Conservation (phyloP, 2,113 vertebrate species). For the Hypomesus transpacificus region DNA sequence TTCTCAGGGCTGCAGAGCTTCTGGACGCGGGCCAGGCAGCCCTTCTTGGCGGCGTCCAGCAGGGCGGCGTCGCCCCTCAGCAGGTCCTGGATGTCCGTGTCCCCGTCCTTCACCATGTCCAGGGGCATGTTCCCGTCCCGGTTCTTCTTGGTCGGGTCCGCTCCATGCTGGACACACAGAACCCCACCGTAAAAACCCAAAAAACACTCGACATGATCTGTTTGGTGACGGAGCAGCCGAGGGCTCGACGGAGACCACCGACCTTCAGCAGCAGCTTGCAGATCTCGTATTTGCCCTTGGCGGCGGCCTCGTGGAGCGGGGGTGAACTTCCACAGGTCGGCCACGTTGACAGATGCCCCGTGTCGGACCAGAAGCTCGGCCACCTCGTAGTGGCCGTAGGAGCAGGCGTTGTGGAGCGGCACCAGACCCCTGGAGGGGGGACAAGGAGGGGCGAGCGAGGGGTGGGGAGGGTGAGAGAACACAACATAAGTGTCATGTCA, state of each 20-base stretch:
- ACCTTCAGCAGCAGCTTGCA: conserved; percentile 97
- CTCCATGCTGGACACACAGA: conserved; percentile 81
- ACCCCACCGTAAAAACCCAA: not conserved
- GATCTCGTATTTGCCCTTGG: conserved; percentile 99
- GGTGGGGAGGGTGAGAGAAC: not conserved
- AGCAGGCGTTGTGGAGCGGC: conserved; percentile 97
- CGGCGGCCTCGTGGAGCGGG: conserved; percentile 96
- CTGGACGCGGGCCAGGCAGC: conserved; percentile 94
- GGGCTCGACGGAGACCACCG: conserved; percentile 10
- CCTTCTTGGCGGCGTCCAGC: conserved; percentile 96
- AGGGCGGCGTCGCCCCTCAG: conserved; percentile 92
- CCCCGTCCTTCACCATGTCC: conserved; percentile 97
- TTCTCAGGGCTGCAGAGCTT: conserved; percentile 96
- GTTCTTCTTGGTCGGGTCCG: conserved; percentile 97
- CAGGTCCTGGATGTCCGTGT: conserved; percentile 97
- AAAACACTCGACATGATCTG: not conserved
- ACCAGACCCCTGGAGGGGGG: conserved; percentile 82
- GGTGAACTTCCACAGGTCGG: conserved; percentile 98
- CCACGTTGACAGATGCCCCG: conserved; percentile 95
- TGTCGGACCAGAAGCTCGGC: conserved; percentile 94
- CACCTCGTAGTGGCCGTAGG: conserved; percentile 97
- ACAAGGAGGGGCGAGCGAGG: not conserved
- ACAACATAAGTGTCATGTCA: not conserved
- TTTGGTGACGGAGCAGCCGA: not conserved
- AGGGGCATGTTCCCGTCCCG: conserved; percentile 95